Base-by-base conservation (phyloP, 2,113 vertebrate genomes). In the Amia ocellicauda region DNA sequence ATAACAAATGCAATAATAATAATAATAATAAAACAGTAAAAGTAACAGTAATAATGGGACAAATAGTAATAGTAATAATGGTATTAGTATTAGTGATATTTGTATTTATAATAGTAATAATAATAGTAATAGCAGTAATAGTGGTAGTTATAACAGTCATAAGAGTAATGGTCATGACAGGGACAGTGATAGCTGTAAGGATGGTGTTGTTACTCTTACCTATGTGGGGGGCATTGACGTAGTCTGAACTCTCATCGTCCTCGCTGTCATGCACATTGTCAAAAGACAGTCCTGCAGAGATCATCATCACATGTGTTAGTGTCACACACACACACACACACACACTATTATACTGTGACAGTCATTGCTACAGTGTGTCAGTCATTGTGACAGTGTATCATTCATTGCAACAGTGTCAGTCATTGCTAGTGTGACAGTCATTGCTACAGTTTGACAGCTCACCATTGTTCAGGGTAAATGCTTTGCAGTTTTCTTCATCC, bases 211-310 rank as follows among this genome's bases (percentile, higher is more conserved):
- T 11, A 22, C 22, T 4, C 31, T 31, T 28, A 31, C 56, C 17
- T 20, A 22, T 17, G 14, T 29, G 31, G 17, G n/a, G 11, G 1
- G 49, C 26, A 17, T 63, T 63, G 19, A 63, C 62, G n/a, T 63
- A 63, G 62, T 63, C 62, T 10, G 51, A 31, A n/a, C 1, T 14
- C 20, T 17, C 31, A 31, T 63, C 53, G 62, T 54, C 29, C 13
- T 63, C 62, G n/a, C 62, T 63, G 20, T 63, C 62, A 8, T 53
- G 9, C 8, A 26, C 14, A 8, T 31, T 27, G 26, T 55, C 62
- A 24, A 23, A 1, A 7, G 42, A 28, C 0, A 26, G 2, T 9
- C 62, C 36, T 41, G 36, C 1, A 42, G 31, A 4, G n/a, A 23
- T 20, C 14, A n/a, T 20, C 1, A 23, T n/a, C 61, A 63, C 23